Evolutionary conservation across 2,113 vertebrate genomes (phyloP), one percentile per base, ranked within the genome.

Genomic region (Lates calcarifer): DNA sequence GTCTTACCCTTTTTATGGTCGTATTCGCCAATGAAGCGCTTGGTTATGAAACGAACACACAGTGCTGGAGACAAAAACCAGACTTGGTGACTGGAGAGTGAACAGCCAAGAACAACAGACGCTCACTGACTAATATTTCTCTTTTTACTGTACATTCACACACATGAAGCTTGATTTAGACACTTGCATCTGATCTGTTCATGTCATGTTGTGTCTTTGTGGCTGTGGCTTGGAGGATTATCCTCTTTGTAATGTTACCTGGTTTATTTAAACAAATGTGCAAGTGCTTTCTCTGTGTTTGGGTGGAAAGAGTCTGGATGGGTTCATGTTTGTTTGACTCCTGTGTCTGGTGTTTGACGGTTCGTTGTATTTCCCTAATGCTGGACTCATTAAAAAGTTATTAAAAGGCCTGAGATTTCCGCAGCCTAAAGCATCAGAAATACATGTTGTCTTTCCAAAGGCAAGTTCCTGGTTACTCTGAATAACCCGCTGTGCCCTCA

Each of bases 21-120:
- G 65, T 95, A 95, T 72, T 95, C 95, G 1, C 94, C 95, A 73
- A 95, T 95, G 83, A 94, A 95, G 56, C 94, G 94, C 62, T 85
- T 93, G 53, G 95, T 95, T 61, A 95, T 88, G 82, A 95, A 95
- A 66, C 95, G 93, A 43, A 95, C 95, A 60, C 94, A 95, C 83
- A 95, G 86, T 1, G 95, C 95, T 95, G 91, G 22, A 41, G 90
- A 93, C 90, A 93, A 20, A 90, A 72, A 91, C 45, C 87, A 94
- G 86, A 90, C 76, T 15, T 3, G 18, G 61, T 80, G 39, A 74
- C 51, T 51, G 53, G 8, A 67, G 29, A 61, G 60, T 26, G 35
- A 57, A 41, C 67, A 2, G 39, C 22, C 45, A 60, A 18, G 57
- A 20, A 43, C 29, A 70, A 24, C 56, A 82, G 0, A 71, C 64